Percentiles rank a stretch among this genome's conserved stretches.
Evolutionary conservation across 2,888 invertebrate species (phyloP).

Genomic region (Miltochrista miniata): DNA sequence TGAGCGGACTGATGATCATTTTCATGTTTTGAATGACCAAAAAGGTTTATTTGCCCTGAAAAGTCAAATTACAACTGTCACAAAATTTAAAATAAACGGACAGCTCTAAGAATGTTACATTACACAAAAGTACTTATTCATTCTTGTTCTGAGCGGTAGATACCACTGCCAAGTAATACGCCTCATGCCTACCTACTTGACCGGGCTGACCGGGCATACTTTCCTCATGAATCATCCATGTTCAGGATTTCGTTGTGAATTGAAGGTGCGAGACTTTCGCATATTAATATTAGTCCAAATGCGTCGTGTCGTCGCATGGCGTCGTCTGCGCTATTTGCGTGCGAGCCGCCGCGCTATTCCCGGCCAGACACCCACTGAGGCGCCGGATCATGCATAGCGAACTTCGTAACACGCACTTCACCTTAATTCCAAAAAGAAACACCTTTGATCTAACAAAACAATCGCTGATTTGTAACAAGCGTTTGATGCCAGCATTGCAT

Average conservation of each 20-base stretch:
- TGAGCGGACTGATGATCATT: too few relatives aligned
- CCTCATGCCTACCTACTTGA: conserved; percentile 1
- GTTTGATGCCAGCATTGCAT: conserved; percentile 24
- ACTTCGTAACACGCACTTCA: conserved; percentile 56
- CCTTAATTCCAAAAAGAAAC: conserved; percentile 53
- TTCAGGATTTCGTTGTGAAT: conserved; percentile 35
- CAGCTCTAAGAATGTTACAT: too few relatives aligned
- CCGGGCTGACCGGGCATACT: background rate
- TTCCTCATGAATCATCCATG: conserved; percentile 46
- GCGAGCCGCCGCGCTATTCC: conserved; percentile 50
- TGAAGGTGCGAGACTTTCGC: conserved; percentile 50
- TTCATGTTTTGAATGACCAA: too few relatives aligned
- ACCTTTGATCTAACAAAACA: conserved; percentile 54
- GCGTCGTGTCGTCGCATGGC: conserved; percentile 48
- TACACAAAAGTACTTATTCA: too few relatives aligned
- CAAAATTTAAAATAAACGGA: too few relatives aligned
- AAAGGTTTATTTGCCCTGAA: too few relatives aligned
- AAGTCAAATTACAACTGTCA: too few relatives aligned
- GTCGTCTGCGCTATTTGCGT: conserved; percentile 68
- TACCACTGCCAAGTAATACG: background rate
- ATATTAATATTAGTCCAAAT: conserved; percentile 64
- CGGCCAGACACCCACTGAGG: conserved; percentile 54
- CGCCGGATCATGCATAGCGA: conserved; percentile 48
- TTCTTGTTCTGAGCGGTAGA: too few relatives aligned
- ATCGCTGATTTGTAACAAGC: conserved; percentile 18